Evolutionary conservation across 1,140 invertebrate species (phyloP), one percentile per base, ranked within the genome.

Genomic region (Atta colombica): DNA sequence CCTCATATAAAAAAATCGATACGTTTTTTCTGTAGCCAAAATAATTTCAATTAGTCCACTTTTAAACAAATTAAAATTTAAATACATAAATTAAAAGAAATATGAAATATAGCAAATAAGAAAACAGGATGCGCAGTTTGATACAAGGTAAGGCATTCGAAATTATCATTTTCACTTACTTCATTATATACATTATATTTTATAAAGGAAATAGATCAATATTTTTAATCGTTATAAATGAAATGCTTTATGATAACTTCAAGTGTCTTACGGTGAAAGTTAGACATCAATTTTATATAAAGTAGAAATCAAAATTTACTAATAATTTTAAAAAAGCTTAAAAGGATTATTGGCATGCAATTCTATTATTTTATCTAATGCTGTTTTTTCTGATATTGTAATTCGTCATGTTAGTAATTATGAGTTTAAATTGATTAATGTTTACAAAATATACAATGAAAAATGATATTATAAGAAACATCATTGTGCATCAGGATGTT

Each of bases 61-160:
- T 60, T 16, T 21, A 69, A 69, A 69, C 21, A 51, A 6, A 51
- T 18, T 28, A 45, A 45, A 49, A 80, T 28, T 6, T 28, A 25
- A 60, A 25, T 45, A 85, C 58, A 39, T 51, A 66, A 84, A 81
- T 71, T 45, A 84, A 77, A 77, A 77, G 21, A 35, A 69, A 61
- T 35, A 89, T 18, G 51, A 39, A 81, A 65, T 49, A 49, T 21
- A 71, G 18, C 28, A 53, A 28, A 49, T 71, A 49, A 31, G 51
- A 85, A 82, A 51, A 85, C 89, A 85, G 69, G 78, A 87, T 75
- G 78, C 74, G 68, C n/a, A 89, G 60, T 84, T 75, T 85, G 63
- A 60, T 61, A 55, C 10, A 68, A 39, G 14, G 45, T 80, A 66
- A 81, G 21, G 16, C 77, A 69, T 25, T 69, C 6, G 49, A 69